phyloP scores from a whole-genome alignment of 2,888 invertebrate genomes.

The Trissolcus brochymenae region DNA sequence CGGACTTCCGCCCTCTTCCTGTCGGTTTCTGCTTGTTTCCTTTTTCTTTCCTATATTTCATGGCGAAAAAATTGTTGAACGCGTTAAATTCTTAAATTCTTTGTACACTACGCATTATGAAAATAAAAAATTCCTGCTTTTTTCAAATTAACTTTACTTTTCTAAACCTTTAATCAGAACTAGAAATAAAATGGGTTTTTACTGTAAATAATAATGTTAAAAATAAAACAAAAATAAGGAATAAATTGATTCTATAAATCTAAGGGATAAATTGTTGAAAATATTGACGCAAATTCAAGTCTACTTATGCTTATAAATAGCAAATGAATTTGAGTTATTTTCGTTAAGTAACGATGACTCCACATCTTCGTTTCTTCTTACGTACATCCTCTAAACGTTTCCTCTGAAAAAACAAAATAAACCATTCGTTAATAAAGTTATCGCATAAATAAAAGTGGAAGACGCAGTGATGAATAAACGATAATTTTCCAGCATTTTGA shows the following conservation, averaged over 20 bases:
- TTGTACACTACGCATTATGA: not conserved
- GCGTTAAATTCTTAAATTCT: constrained; percentile 18
- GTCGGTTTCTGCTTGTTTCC: constrained; percentile 98
- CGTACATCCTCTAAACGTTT: constrained; percentile 88
- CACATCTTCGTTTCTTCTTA: constrained; percentile 70
- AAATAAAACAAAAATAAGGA: too few relatives aligned
- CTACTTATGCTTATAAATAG: not conserved
- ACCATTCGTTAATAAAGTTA: not conserved
- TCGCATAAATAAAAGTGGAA: not conserved
- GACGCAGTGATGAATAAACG: not conserved
- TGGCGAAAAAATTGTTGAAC: constrained; percentile 47
- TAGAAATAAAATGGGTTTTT: too few relatives aligned
- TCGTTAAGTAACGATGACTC: constrained; percentile 16
- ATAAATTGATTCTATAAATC: too few relatives aligned
- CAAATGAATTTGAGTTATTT: constrained; percentile 1
- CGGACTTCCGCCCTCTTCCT: constrained; percentile 99
- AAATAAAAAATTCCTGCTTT: not conserved
- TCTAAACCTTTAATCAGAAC: too few relatives aligned
- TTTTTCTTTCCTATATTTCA: constrained; percentile 91
- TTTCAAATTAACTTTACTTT: too few relatives aligned
- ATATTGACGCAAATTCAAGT: not conserved
- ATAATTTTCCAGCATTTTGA: too few relatives aligned
- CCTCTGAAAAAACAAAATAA: constrained; percentile 82
- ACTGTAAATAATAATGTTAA: too few relatives aligned
- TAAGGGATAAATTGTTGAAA: too few relatives aligned